These are phyloP conservation scores for Laterallus jamaicensis DNA, from an alignment of 2,113 vertebrate genomes.

Conservation along the genomic window DNA sequence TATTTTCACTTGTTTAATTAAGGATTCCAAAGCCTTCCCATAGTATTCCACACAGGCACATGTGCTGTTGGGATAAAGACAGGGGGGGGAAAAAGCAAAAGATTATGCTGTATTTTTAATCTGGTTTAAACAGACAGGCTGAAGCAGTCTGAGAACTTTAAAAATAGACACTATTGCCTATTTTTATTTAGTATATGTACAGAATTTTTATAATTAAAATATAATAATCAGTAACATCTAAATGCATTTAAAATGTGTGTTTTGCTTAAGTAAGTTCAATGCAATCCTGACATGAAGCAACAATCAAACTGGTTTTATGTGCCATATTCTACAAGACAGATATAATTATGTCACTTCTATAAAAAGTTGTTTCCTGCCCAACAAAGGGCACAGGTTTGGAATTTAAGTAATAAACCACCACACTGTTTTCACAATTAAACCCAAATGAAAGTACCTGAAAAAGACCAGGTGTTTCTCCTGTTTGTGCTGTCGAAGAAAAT, in stretches of 20 bases:
- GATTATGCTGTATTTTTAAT: background rate
- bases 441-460: conserved; percentile 82
- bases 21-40: conserved; percentile 86
- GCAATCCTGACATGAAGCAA: background rate
- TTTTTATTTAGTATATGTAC: background rate
- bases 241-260: background rate
- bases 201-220: background rate
- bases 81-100: background rate
- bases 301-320: background rate
- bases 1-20: conserved; percentile 83
- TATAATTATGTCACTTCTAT: background rate
- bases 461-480: conserved; percentile 93
- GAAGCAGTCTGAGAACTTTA: background rate
- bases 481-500: conserved; percentile 90
- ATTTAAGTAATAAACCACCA: background rate
- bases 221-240: background rate
- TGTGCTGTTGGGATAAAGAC: conserved; percentile 73
- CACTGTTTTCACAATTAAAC: background rate
- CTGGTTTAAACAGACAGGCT: background rate
- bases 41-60: conserved; percentile 96
- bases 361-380: background rate
- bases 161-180: background rate
- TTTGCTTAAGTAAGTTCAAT: background rate
- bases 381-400: background rate
- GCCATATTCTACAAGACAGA: background rate